Base-by-base conservation (phyloP, 2,888 invertebrate species). In the Nemoura dubitans region DNA sequence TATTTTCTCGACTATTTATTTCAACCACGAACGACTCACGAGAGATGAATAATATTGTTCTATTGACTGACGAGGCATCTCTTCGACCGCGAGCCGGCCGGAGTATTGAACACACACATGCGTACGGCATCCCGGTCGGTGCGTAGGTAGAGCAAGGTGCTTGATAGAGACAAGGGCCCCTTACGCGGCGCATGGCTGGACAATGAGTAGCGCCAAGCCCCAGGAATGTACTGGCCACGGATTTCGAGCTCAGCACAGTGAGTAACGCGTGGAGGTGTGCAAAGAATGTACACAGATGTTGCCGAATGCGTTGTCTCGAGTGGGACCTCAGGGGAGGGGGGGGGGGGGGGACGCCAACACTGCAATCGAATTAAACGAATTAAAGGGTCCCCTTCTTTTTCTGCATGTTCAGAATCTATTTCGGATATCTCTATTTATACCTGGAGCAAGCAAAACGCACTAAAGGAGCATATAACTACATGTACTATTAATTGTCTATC, bases 131-230 rank as follows among this genome's bases (percentile, higher is more conserved):
- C 59, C 59, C 1, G 59, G 6, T 16, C 21, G 21, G 59, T 59
- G 59, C 59, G 59, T 59, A 59, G 59, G 59, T 59, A 59, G 59
- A 59, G 59, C 59, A 59, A 59, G 59, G 59, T 59, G 59, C 59
- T 59, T 59, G 59, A 59, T 59, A 16, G 59, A 59, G 59, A 59
- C 59, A 59, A 59, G 59, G 21, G 59, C 3, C 59, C 59, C 3
- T 59, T 59, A 21, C 3, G 10, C 10, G 36, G 36, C 36, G 3
- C 36, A 36, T 36, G 59, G 21, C 59, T 21, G 21, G 59, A 36
- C 36, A 59, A 21, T 59, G 59, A 10, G 59, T 6, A 6, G 14
- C 21, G 16, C 59, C 59, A 21, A 59, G 21, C n/a, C n/a, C n/a
- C n/a, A n/a, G 21, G 21, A 59, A 16, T 59, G 3, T 59, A 59